phyloP scores from a whole-genome alignment of 1,140 invertebrate species.

The Drosophila rhopaloa region DNA sequence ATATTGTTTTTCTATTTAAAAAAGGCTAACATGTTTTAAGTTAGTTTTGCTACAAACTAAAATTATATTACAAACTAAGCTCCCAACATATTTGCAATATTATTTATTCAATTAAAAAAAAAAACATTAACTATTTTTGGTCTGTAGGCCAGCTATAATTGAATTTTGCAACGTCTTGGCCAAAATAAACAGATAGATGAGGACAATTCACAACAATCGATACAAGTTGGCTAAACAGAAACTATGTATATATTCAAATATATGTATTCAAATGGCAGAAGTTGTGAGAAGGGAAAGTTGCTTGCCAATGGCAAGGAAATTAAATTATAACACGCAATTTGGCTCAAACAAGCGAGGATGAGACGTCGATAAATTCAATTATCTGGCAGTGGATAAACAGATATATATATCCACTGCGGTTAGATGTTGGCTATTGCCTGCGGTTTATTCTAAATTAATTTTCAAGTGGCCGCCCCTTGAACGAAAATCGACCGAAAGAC shows the following conservation, averaged over 20 bases:
- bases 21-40: too few species aligned
- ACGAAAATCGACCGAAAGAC: constrained; percentile 21
- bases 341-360: constrained; percentile 25
- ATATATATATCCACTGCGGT: constrained; percentile 9
- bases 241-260: neutral
- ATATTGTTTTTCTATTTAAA: too few species aligned
- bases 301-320: constrained; percentile 45
- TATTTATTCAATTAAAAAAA: neutral
- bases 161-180: constrained; percentile 48
- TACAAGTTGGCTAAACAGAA: constrained; percentile 10
- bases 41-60: too few species aligned
- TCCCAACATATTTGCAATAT: too few species aligned
- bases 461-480: constrained; percentile 56
- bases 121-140: neutral
- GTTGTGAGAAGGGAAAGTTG: constrained; percentile 2
- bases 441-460: constrained; percentile 72
- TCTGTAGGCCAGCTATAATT: constrained; percentile 37
- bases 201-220: constrained; percentile 8
- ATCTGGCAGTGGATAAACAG: constrained; percentile 41
- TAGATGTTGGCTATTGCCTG: constrained; percentile 51
- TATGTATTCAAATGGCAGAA: constrained; percentile 22
- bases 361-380: constrained; percentile 67
- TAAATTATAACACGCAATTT: constrained; percentile 72
- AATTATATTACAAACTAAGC: too few species aligned
- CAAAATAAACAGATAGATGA: constrained; percentile 5